Evolutionary conservation across 1,140 invertebrate genomes (phyloP).

Genomic region (Capitella teleta): DNA sequence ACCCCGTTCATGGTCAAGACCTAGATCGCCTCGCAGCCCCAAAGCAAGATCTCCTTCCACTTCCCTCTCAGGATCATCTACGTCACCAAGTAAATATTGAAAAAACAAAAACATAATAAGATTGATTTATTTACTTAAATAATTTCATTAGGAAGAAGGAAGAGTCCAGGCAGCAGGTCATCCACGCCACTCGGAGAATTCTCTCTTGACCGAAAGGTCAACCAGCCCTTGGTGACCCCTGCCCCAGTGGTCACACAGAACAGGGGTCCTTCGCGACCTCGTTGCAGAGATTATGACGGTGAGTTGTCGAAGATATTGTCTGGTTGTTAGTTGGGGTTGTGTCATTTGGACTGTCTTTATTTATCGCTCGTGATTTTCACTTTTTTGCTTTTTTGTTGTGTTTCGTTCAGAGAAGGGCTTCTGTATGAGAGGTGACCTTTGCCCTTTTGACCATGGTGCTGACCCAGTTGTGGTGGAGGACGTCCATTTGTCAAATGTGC

Average conservation of each 20-base stretch:
- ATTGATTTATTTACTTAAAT: slow-evolving; percentile 2
- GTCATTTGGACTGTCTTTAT: too few species aligned
- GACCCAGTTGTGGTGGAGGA: slow-evolving; percentile 90
- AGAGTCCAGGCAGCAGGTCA: slow-evolving; percentile 22
- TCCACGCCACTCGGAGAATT: slow-evolving; percentile 20
- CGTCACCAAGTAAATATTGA: too few species aligned
- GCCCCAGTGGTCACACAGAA: too few species aligned
- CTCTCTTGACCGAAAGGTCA: too few species aligned
- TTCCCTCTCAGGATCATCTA: too few species aligned
- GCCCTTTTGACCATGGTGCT: slow-evolving; percentile 86
- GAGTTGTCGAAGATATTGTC: too few species aligned
- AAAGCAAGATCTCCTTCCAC: too few species aligned
- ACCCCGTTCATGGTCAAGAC: slow-evolving; percentile 20
- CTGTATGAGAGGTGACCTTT: slow-evolving; percentile 88
- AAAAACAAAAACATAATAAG: too few species aligned
- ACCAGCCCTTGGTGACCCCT: too few species aligned
- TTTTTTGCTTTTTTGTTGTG: not conserved
- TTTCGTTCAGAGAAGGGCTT: slow-evolving; percentile 71
- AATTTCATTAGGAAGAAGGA: slow-evolving; percentile 6
- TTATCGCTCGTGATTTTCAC: not conserved
- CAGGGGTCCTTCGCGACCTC: slow-evolving; percentile 13
- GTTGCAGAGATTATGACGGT: slow-evolving; percentile 49
- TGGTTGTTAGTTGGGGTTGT: too few species aligned
- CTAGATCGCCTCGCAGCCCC: too few species aligned
- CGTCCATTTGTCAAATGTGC: slow-evolving; percentile 35